A percentile compares a stretch with the other conserved stretches of the same genome.
Conservation (phyloP, 2,888 invertebrate genomes). For the Lycia hirtaria region DNA sequence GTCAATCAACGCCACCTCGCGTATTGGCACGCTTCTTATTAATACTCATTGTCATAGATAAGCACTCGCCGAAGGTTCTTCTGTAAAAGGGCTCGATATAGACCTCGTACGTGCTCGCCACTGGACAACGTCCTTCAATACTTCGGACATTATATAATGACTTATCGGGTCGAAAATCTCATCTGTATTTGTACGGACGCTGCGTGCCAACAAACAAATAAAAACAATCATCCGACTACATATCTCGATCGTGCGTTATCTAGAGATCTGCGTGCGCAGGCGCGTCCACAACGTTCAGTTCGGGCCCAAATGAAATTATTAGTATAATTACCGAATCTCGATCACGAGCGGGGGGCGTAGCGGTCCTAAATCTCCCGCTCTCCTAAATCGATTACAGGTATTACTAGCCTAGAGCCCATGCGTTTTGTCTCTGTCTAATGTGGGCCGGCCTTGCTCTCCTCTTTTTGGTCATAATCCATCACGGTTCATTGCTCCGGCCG, state of each 20-base stretch:
- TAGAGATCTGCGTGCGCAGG: constrained; percentile 52
- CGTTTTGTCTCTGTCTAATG: constrained; percentile 80
- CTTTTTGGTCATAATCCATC: constrained; percentile 75
- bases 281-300: constrained; percentile 63
- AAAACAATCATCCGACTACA: constrained; percentile 48
- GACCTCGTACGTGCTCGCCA: constrained; percentile 53
- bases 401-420: constrained; percentile 71
- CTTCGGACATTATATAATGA: constrained; percentile 64
- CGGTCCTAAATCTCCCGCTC: constrained; percentile 75
- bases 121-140: constrained; percentile 21
- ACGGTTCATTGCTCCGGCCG: constrained; percentile 71
- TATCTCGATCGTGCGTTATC: constrained; percentile 42
- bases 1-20: constrained; percentile 50
- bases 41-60: constrained; percentile 53
- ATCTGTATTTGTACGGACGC: constrained; percentile 61
- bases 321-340: constrained; percentile 80
- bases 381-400: constrained; percentile 79
- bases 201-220: constrained; percentile 45
- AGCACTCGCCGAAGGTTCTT: constrained; percentile 57
- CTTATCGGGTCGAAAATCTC: constrained; percentile 56
- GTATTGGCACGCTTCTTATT: constrained; percentile 57
- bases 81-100: constrained; percentile 59
- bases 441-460: constrained; percentile 71
- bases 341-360: constrained; percentile 72
- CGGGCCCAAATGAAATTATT: constrained; percentile 76